Evolutionary conservation across 2,888 invertebrate species (phyloP), one percentile per base, ranked within the genome.

Genomic region (Pasiphila rectangulata): DNA sequence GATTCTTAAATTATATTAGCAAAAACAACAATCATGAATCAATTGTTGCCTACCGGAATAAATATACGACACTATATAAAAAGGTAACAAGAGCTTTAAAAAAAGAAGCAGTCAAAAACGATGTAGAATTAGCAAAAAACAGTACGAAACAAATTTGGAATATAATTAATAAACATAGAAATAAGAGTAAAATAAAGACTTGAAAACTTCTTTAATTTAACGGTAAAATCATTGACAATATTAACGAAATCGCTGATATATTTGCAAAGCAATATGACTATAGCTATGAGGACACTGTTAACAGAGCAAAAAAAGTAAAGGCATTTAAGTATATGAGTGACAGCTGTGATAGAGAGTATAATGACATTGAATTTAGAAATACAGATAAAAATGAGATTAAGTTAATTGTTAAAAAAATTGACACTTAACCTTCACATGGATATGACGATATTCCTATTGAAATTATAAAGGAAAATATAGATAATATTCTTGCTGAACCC

Each of bases 401-500:
- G 6, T 2, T 6, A 21, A 32, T 32, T n/a, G n/a, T 19, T 9
- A 19, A 17, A 4, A 17, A 9, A 17, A 32, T 19, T 6, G 32
- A 17, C 2, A 9, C 5, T 2, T 17, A 32, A 32, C 16, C n/a
- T 9, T 32, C 32, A 6, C 17, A 9, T 7, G 32, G 32, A 9
- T 32, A 32, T 19, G 32, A 19, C 7, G 17, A 32, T 7, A 32
- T 32, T 7, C n/a, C 32, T 1, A 32, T 32, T 1, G 17, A 3
- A 32, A 5, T 17, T 17, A 32, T 32, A 2, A 32, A 32, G 17
- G 17, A 32, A 19, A 32, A 32, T 19, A 32, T 32, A n/a, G n/a
- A n/a, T 32, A 45, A 51, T 9, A 10, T 48, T 1, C 13, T 51
- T 13, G 48, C 47, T 2, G 36, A 34, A 7, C 46, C 54, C 0